phyloP scores from a whole-genome alignment of 2,888 invertebrate genomes.

The Cataglyphis livida region DNA sequence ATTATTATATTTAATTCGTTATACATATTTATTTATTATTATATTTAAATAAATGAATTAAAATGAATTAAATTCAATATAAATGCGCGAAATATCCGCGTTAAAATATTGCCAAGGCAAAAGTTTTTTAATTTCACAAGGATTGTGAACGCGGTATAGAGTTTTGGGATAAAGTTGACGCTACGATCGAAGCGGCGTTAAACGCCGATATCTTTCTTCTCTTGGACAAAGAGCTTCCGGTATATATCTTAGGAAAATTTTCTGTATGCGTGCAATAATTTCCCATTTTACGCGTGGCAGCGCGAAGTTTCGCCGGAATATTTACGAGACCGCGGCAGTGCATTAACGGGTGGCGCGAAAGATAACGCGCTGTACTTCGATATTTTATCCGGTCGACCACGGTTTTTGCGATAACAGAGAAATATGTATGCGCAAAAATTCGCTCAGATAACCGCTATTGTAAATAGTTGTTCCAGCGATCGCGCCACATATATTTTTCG shows the following conservation, averaged over 20 bases:
- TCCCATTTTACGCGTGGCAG: constrained; percentile 47
- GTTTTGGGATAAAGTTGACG: neutral
- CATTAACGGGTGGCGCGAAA: constrained; percentile 55
- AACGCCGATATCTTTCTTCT: neutral
- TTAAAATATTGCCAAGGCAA: neutral
- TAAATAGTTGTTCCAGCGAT: constrained; percentile 13
- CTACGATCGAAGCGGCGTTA: neutral
- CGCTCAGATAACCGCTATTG: constrained; percentile 26
- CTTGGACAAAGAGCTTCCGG: constrained; percentile 14
- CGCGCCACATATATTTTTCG: neutral
- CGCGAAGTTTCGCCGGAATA: constrained; percentile 50
- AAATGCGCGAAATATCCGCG: neutral
- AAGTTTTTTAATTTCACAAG: neutral
- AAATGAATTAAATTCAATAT: neutral
- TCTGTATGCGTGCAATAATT: constrained; percentile 37
- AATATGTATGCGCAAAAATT: constrained; percentile 45
- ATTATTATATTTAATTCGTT: too few species aligned
- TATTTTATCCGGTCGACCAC: constrained; percentile 52
- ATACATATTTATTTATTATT: too few species aligned
- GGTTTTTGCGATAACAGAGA: constrained; percentile 45
- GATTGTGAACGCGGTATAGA: constrained; percentile 4
- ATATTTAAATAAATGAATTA: too few species aligned
- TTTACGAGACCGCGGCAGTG: constrained; percentile 56
- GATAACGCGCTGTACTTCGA: constrained; percentile 53
- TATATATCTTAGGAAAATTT: constrained; percentile 25